Evolutionary conservation across 1,140 invertebrate genomes (phyloP).

Genomic region (Lethrus apterus): DNA sequence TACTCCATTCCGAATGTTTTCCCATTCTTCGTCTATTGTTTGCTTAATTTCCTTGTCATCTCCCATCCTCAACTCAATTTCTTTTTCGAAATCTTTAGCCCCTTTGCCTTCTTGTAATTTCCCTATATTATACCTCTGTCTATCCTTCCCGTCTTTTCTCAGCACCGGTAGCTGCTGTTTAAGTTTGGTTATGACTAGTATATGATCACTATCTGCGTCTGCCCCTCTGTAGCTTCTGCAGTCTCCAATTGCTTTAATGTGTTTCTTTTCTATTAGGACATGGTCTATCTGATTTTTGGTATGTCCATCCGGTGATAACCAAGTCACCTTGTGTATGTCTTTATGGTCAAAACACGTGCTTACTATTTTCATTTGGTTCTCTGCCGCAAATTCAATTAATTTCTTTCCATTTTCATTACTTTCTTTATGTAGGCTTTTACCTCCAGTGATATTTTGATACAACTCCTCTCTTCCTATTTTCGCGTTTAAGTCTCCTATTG

Average conservation of each 20-base stretch:
- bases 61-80: background rate
- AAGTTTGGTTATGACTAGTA: background rate
- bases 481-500: constrained; percentile 11
- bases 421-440: constrained; percentile 32
- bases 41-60: background rate
- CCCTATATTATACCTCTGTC: background rate
- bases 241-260: constrained; percentile 12
- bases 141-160: background rate
- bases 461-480: constrained; percentile 11
- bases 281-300: constrained; percentile 19
- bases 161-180: background rate
- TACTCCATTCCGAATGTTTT: background rate
- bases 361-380: constrained; percentile 20
- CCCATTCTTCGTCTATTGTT: background rate
- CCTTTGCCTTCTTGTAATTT: background rate
- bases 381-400: constrained; percentile 19
- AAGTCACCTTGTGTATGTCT: constrained; percentile 24
- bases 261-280: constrained; percentile 14
- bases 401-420: constrained; percentile 25
- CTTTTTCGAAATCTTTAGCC: background rate
- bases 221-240: constrained; percentile 18
- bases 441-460: constrained; percentile 25
- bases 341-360: constrained; percentile 23
- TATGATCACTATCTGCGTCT: constrained; percentile 4
- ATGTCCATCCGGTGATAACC: constrained; percentile 22